Evolutionary conservation across 2,113 vertebrate genomes (phyloP).

Genomic region (Picathartes gymnocephalus): DNA sequence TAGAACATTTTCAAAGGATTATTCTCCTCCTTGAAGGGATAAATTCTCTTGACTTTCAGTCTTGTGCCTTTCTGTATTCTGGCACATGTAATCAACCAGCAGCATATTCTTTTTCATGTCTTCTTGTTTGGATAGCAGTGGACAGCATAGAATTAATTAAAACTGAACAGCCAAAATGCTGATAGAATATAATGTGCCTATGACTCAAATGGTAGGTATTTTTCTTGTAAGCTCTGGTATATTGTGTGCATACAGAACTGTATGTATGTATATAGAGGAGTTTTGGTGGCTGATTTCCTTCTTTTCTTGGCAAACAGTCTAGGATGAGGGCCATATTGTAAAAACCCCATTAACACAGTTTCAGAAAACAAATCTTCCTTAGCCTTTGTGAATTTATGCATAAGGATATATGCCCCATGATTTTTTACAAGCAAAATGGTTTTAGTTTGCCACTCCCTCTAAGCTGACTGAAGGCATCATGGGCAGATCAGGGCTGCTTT

Average conservation of each 20-base stretch:
- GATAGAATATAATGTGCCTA: not conserved
- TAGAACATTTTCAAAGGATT: conserved; percentile 5
- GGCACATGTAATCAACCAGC: not conserved
- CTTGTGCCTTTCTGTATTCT: not conserved
- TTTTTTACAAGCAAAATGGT: not conserved
- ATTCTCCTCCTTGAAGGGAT: not conserved
- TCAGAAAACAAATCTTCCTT: not conserved
- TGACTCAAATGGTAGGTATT: not conserved
- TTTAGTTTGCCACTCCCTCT: not conserved
- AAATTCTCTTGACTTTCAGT: not conserved
- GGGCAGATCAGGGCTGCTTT: not conserved
- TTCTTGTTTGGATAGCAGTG: not conserved
- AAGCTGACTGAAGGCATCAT: not conserved
- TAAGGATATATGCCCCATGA: not conserved
- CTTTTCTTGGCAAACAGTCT: not conserved
- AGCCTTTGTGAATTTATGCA: not conserved
- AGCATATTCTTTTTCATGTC: not conserved
- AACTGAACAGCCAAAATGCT: not conserved
- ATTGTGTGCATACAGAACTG: not conserved
- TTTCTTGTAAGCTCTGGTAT: not conserved
- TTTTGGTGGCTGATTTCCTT: not conserved
- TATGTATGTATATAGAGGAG: not conserved
- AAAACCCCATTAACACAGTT: not conserved
- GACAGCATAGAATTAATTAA: not conserved
- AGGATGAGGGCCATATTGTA: not conserved